Evolutionary conservation across 2,888 invertebrate genomes (phyloP).

Genomic region (Teinopalpus imperialis): DNA sequence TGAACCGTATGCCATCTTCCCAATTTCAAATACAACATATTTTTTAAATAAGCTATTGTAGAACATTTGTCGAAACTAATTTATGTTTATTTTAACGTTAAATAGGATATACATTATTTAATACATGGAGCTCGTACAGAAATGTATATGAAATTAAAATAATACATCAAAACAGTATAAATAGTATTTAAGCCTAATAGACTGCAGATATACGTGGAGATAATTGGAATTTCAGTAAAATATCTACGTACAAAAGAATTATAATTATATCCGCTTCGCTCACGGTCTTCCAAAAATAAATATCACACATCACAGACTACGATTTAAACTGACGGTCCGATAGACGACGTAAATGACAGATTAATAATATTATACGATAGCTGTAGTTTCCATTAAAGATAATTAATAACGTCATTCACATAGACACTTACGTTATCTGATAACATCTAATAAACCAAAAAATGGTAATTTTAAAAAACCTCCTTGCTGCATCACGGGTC

Average conservation of each 20-base stretch:
- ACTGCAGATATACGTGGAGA: constrained; percentile 9
- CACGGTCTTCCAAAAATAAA: constrained; percentile 62
- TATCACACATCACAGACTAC: constrained; percentile 41
- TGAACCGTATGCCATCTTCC: too few relatives aligned
- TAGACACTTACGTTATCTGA: too few relatives aligned
- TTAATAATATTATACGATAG: not conserved
- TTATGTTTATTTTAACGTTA: not conserved
- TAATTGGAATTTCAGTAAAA: constrained; percentile 25
- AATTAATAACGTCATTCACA: too few relatives aligned
- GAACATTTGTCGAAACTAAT: constrained; percentile 14
- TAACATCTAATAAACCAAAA: too few relatives aligned
- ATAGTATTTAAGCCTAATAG: constrained; percentile 11
- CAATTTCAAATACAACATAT: too few relatives aligned
- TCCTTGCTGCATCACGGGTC: too few relatives aligned
- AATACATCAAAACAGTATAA: constrained; percentile 4
- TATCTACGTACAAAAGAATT: constrained; percentile 45
- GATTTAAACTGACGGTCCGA: constrained; percentile 21
- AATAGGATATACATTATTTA: constrained; percentile 8
- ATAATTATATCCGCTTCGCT: constrained; percentile 46
- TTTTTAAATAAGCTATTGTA: not conserved
- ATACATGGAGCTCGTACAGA: constrained; percentile 1
- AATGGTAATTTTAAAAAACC: too few relatives aligned
- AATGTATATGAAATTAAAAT: not conserved
- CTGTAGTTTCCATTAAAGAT: too few relatives aligned
- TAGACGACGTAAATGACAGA: not conserved